A percentile compares a stretch with the other conserved stretches of the same genome.
Evolutionary conservation across 2,113 vertebrate species (phyloP).

Genomic region (Solenodon paradoxus): DNA sequence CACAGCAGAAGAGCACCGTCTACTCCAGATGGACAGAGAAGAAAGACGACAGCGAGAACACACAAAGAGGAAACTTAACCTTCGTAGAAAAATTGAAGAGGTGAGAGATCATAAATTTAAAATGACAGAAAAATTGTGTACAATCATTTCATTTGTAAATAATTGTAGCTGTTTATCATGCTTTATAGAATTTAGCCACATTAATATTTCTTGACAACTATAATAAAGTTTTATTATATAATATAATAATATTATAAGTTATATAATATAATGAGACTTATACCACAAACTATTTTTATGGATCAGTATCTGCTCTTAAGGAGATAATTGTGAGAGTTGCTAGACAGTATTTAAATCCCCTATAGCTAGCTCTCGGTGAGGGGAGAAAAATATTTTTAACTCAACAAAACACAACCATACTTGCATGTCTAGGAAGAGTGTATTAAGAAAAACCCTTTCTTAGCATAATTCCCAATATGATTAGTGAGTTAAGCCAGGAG

Average conservation of each 20-base stretch:
- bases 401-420: background rate
- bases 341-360: background rate
- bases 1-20: conserved; percentile 59
- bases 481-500: too few species aligned
- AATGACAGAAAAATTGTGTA: background rate
- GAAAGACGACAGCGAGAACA: conserved; percentile 66
- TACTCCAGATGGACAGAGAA: conserved; percentile 52
- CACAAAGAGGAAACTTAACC: conserved; percentile 58
- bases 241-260: background rate
- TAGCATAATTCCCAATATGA: too few species aligned
- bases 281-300: background rate
- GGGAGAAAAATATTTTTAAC: background rate
- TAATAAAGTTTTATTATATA: background rate
- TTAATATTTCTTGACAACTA: background rate
- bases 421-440: background rate
- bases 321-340: background rate
- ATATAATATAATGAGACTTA: background rate
- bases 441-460: background rate
- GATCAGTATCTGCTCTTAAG: background rate
- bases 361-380: background rate
- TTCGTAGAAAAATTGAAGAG: conserved; percentile 78
- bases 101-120: conserved; percentile 46
- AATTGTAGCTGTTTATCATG: background rate
- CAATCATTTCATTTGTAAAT: background rate
- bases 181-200: background rate